Evolutionary conservation across 2,888 invertebrate genomes (phyloP), one percentile per base, ranked within the genome.

Genomic region (Scaptomyza flava): DNA sequence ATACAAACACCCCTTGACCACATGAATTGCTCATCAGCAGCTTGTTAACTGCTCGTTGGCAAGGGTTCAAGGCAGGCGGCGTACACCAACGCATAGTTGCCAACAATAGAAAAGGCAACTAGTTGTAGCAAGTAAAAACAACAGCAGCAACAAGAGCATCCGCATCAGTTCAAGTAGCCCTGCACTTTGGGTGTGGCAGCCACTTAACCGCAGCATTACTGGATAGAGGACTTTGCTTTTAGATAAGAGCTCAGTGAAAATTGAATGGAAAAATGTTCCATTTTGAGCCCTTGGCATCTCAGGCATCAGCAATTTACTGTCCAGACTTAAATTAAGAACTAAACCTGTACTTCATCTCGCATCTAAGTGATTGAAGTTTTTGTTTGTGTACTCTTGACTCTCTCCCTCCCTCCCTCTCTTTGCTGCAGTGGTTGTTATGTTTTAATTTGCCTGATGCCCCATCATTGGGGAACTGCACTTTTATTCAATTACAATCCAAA

Each of bases 11-110:
- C 6, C 30, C 20, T 45, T 53, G 34, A 9, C 50, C 65, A 68
- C 54, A 66, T 41, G 45, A 68, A 43, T 34, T 60, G 65, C 62
- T 72, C 78, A 77, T 68, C 74, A 72, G 62, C 65, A 74, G 73
- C 78, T 73, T 77, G 81, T 77, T 77, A 73, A 61, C 60, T 67
- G 58, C 56, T 64, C 56, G 77, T 76, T 64, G 80, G 38, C 61
- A 65, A 52, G 65, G 59, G 43, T 63, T 54, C 57, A 47, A 61
- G 76, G 71, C 42, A 54, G 17, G 43, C 42, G 17, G 43, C 42
- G 42, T 46, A 45, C 48, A 52, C 61, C 56, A 77, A 45, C 61
- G 64, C 68, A 71, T 58, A 56, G 77, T 58, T 65, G 54, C 41
- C 58, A 59, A 59, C 61, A 69, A 56, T 61, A 60, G 52, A 65